Evolutionary conservation across 2,113 vertebrate genomes (phyloP).

Genomic region (Eptesicus fuscus): DNA sequence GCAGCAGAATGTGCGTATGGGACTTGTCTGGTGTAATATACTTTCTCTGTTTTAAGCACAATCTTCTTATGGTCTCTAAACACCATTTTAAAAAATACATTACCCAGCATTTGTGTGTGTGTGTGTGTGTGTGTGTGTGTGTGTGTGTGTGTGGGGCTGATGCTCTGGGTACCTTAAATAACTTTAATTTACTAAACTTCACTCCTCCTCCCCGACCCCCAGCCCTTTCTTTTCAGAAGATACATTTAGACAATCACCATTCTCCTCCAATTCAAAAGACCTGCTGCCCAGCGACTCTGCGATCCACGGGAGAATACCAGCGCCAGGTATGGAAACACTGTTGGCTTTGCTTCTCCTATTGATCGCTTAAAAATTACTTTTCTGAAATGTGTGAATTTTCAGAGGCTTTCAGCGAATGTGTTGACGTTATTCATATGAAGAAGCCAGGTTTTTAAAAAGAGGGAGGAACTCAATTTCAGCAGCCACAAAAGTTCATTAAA

Average conservation of each 20-base stretch:
- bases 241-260: slow-evolving; percentile 98
- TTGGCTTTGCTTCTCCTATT: slow-evolving; percentile 24
- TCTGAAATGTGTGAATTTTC: background rate
- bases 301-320: slow-evolving; percentile 87
- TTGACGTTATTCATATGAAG: background rate
- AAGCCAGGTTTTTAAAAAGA: background rate
- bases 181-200: slow-evolving; percentile 67
- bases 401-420: background rate
- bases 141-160: background rate
- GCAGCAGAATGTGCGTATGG: background rate
- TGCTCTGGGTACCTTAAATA: slow-evolving; percentile 34
- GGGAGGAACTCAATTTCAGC: background rate
- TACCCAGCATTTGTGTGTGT: background rate
- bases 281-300: slow-evolving; percentile 88
- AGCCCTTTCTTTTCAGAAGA: slow-evolving; percentile 97
- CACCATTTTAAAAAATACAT: background rate
- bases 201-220: slow-evolving; percentile 66
- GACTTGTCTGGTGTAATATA: background rate
- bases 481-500: background rate
- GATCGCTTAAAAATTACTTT: slow-evolving; percentile 27
- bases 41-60: background rate
- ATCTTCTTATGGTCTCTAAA: background rate
- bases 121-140: background rate
- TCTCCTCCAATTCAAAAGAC: slow-evolving; percentile 95
- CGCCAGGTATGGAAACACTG: slow-evolving; percentile 84